Evolutionary conservation across 2,113 vertebrate species (phyloP).

Genomic region (Petrocephalus microphthalmus): DNA sequence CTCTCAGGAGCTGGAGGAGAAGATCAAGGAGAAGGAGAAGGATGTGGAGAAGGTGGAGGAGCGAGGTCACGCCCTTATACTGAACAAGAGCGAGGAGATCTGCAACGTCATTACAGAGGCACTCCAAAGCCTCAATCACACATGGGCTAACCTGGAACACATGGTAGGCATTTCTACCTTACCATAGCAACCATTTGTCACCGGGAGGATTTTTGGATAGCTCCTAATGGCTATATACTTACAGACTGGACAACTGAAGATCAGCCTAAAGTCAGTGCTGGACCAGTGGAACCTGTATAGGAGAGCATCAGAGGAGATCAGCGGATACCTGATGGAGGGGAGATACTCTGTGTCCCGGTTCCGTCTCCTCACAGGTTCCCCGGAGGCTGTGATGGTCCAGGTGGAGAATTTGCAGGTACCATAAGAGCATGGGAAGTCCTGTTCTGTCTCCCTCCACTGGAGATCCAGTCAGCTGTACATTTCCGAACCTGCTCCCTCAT

Average conservation of each 20-base stretch:
- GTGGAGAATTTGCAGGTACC: conserved; percentile 83
- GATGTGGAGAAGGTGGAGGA: conserved; percentile 83
- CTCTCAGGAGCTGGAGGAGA: conserved; percentile 81
- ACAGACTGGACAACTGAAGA: conserved; percentile 81
- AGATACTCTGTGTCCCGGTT: conserved; percentile 84
- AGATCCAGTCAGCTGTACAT: neutral
- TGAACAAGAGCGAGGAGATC: conserved; percentile 85
- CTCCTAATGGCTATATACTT: neutral
- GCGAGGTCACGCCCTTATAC: conserved; percentile 78
- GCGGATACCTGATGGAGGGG: conserved; percentile 78
- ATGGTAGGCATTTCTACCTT: conserved; percentile 55
- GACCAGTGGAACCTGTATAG: conserved; percentile 87
- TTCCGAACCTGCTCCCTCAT: neutral
- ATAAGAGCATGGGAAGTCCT: neutral
- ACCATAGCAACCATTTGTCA: neutral
- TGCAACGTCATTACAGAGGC: conserved; percentile 70
- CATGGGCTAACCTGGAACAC: conserved; percentile 85
- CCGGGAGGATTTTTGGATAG: neutral
- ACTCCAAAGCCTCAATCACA: conserved; percentile 72
- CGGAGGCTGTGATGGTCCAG: conserved; percentile 86
- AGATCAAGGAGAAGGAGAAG: conserved; percentile 80
- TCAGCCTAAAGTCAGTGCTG: conserved; percentile 71
- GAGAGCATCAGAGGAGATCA: conserved; percentile 76
- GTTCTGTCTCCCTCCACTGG: neutral
- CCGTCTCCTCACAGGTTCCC: conserved; percentile 84